phyloP scores from a whole-genome alignment of 2,888 invertebrate genomes.

The Augochlorella aurata region DNA sequence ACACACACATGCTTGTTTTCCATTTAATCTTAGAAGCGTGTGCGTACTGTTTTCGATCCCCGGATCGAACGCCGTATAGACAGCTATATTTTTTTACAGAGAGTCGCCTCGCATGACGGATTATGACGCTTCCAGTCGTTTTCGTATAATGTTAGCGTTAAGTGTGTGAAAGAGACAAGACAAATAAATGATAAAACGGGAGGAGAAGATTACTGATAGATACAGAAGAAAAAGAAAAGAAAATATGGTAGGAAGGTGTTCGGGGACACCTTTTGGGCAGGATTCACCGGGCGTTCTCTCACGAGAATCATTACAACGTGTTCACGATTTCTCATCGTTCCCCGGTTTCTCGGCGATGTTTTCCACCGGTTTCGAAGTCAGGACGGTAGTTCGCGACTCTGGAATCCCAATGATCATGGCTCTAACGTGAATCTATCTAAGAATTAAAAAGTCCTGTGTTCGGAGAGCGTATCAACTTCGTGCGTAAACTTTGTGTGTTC shows the following conservation, averaged over 20 bases:
- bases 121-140: slow-evolving; percentile 23
- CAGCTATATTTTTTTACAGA: slow-evolving; percentile 33
- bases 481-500: not conserved
- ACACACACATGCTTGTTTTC: slow-evolving; percentile 13
- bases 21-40: slow-evolving; percentile 23
- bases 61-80: slow-evolving; percentile 17
- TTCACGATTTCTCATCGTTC: no score
- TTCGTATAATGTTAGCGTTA: slow-evolving; percentile 22
- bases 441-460: not conserved
- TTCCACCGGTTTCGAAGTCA: not conserved
- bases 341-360: not conserved
- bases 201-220: not conserved
- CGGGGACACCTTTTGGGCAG: no score
- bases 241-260: no score
- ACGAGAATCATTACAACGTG: no score
- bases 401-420: not conserved
- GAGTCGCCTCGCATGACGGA: slow-evolving; percentile 27
- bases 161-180: slow-evolving; percentile 1
- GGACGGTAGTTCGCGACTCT: not conserved
- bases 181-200: not conserved
- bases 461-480: not conserved
- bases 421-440: not conserved
- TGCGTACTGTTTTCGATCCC: slow-evolving; percentile 4
- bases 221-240: not conserved
- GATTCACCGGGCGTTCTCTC: no score